Percentiles rank a stretch among this genome's conserved stretches.
Evolutionary conservation across 2,113 vertebrate species (phyloP).

Genomic region (Pelobates fuscus): DNA sequence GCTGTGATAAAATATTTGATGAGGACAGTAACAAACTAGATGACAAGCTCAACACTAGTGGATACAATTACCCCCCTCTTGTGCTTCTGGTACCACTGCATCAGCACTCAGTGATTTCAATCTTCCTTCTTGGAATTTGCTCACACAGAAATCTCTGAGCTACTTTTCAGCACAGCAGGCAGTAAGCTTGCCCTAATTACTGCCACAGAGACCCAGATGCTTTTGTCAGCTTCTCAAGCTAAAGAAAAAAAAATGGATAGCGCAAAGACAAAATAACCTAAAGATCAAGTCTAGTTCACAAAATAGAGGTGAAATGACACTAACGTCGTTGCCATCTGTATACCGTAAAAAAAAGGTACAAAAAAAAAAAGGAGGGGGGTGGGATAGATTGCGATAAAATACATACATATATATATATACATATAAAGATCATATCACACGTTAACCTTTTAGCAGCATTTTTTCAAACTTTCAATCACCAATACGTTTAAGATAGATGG

Average conservation of each 20-base stretch:
- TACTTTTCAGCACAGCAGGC: conserved; percentile 55
- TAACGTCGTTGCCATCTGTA: conserved; percentile 52
- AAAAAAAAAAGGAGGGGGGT: not conserved
- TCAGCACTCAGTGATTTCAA: conserved; percentile 31
- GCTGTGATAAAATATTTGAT: conserved; percentile 31
- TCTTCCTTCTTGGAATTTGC: conserved; percentile 53
- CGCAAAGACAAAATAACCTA: conserved; percentile 55
- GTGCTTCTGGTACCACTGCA: conserved; percentile 26
- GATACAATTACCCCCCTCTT: not conserved
- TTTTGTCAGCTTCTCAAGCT: conserved; percentile 63
- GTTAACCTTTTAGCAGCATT: too few species aligned
- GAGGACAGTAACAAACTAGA: conserved; percentile 41
- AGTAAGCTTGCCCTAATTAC: conserved; percentile 60
- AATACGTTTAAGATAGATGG: too few species aligned
- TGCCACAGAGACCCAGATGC: conserved; percentile 59
- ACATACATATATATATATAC: too few species aligned
- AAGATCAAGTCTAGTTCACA: conserved; percentile 52
- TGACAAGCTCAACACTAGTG: conserved; percentile 17
- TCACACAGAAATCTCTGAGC: conserved; percentile 49
- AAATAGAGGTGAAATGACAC: conserved; percentile 50
- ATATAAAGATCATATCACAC: too few species aligned
- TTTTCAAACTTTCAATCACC: too few species aligned
- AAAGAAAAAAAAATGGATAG: conserved; percentile 56
- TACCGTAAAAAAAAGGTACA: conserved; percentile 49
- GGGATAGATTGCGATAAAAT: too few species aligned